A percentile compares a stretch with the other conserved stretches of the same genome.
These are phyloP conservation scores for Oncorhynchus mykiss DNA, from an alignment of 2,113 vertebrate genomes.

Conservation along the genomic window DNA sequence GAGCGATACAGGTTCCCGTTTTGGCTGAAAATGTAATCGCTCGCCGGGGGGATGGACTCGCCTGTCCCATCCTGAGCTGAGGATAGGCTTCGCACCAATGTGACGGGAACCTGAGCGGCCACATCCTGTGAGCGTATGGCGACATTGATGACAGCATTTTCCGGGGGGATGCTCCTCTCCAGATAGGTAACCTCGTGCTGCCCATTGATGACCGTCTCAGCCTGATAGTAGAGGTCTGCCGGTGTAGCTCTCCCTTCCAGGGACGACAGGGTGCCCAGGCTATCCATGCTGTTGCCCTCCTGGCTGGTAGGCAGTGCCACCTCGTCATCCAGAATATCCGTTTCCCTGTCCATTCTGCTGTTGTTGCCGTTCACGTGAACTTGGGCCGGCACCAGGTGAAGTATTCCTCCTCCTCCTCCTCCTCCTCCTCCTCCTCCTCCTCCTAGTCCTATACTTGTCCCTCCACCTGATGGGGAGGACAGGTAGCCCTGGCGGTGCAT, in stretches of 20 bases:
- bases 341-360: constrained; percentile 85
- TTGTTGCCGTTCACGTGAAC: constrained; percentile 91
- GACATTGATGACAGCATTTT: neutral
- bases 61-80: constrained; percentile 75
- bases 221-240: constrained; percentile 75
- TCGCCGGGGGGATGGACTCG: constrained; percentile 52
- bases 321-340: constrained; percentile 95
- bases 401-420: constrained; percentile 45
- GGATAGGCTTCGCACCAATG: constrained; percentile 70
- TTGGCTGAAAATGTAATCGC: constrained; percentile 66
- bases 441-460: constrained; percentile 55
- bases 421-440: constrained; percentile 28
- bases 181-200: constrained; percentile 67
- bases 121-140: neutral
- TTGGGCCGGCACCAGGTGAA: constrained; percentile 90
- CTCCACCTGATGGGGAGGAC: constrained; percentile 55
- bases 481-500: constrained; percentile 80
- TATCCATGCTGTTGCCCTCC: constrained; percentile 91
- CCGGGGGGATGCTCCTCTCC: constrained; percentile 56
- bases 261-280: constrained; percentile 88
- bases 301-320: constrained; percentile 88
- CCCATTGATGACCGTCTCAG: constrained; percentile 79
- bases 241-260: constrained; percentile 83
- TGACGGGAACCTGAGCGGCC: constrained; percentile 12
- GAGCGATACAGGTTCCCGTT: constrained; percentile 78